phyloP scores from a whole-genome alignment of 2,797 vertebrate species.

The Anolis apletophallus region DNA sequence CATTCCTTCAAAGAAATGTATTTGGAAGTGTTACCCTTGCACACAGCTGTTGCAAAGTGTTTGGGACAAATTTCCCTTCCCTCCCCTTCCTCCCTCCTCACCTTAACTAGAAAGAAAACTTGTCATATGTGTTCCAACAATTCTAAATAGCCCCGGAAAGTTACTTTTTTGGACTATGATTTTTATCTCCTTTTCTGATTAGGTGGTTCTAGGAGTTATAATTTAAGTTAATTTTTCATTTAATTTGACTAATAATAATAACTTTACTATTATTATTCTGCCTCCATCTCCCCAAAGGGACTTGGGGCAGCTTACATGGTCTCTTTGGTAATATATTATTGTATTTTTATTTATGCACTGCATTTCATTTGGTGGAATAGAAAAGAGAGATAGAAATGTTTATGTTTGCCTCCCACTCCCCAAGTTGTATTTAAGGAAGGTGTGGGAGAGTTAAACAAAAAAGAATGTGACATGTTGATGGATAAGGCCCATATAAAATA shows the following conservation, averaged over 20 bases:
- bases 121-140: neutral
- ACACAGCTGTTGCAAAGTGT: conserved; percentile 22
- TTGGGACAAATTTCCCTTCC: conserved; percentile 13
- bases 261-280: too few species aligned
- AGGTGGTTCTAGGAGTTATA: too few species aligned
- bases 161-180: too few species aligned
- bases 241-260: neutral
- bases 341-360: neutral
- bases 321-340: neutral
- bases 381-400: neutral
- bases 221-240: neutral
- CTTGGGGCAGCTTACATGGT: too few species aligned
- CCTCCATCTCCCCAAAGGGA: too few species aligned
- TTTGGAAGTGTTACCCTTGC: conserved; percentile 21
- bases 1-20: conserved; percentile 58
- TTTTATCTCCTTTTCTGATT: too few species aligned
- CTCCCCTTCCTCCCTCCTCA: neutral
- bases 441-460: neutral
- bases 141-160: neutral
- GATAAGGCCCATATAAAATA: neutral
- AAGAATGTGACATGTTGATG: neutral
- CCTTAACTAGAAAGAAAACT: conserved; percentile 17
- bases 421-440: neutral
- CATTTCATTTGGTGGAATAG: neutral
- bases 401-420: neutral